These are phyloP conservation scores for Mythimna ferrago DNA, from an alignment of 2,888 invertebrate species.

Conservation along the genomic window DNA sequence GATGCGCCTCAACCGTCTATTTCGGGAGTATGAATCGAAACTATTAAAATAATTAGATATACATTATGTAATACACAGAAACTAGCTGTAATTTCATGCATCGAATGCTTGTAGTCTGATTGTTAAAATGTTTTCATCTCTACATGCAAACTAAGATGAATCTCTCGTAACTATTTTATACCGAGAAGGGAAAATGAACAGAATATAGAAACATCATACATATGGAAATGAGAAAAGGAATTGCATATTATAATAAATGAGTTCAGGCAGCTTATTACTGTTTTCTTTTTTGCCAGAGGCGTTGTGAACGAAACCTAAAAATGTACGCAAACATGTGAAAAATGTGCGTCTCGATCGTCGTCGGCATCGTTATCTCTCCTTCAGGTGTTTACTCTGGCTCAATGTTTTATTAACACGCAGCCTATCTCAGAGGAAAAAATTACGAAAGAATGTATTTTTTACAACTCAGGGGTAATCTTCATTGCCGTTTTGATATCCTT, in stretches of 20 bases:
- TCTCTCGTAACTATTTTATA: slow-evolving; percentile 44
- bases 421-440: slow-evolving; percentile 71
- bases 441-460: slow-evolving; percentile 74
- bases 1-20: slow-evolving; percentile 68
- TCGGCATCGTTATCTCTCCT: slow-evolving; percentile 76
- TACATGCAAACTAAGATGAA: slow-evolving; percentile 41
- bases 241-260: slow-evolving; percentile 51
- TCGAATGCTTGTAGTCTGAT: slow-evolving; percentile 17
- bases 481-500: slow-evolving; percentile 64
- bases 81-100: slow-evolving; percentile 35
- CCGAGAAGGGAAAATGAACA: slow-evolving; percentile 48
- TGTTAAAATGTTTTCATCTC: slow-evolving; percentile 23
- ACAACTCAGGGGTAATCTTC: slow-evolving; percentile 68
- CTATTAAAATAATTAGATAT: slow-evolving; percentile 49
- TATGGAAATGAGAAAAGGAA: slow-evolving; percentile 44
- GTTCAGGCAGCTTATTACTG: slow-evolving; percentile 47
- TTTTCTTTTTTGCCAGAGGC: slow-evolving; percentile 32
- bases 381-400: slow-evolving; percentile 78
- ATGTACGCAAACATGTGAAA: slow-evolving; percentile 46
- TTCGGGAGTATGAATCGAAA: slow-evolving; percentile 40
- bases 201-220: slow-evolving; percentile 61
- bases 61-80: slow-evolving; percentile 32
- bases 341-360: slow-evolving; percentile 50
- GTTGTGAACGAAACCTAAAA: slow-evolving; percentile 52
- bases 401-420: slow-evolving; percentile 77